Evolutionary conservation across 2,888 invertebrate species (phyloP), one percentile per base, ranked within the genome.

Genomic region (Phalera bucephala): DNA sequence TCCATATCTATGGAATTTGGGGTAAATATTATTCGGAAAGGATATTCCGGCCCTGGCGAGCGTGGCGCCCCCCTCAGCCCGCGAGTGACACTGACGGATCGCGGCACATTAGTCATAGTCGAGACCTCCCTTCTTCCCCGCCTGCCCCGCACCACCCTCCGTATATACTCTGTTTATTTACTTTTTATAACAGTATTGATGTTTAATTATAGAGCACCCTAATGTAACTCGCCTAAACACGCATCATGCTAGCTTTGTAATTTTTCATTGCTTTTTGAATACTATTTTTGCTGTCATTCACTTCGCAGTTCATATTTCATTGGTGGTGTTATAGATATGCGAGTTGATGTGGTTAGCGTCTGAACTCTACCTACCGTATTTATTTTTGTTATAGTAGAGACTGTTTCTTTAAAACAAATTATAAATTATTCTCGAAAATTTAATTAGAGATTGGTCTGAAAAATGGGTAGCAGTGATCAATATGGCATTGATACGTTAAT

Each of bases 41-140:
- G 80, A 82, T 80, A 77, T 70, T 42, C 75, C 84, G 83, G 68
- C 83, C 82, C 88, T 86, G 86, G 78, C 65, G 70, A 76, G 64
- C 74, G 73, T 75, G 69, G 80, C 78, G 77, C 80, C 80, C 83
- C 79, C 80, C 71, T 71, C 74, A 69, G 64, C 72, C 82, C 81
- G 76, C 80, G 79, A 83, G 77, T 85, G 93, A 92, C 93, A 92
- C 91, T 93, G 93, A 93, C 92, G 91, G 91, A 93, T 93, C 91
- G 92, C 80, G 86, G 79, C 78, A 86, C 90, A 93, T 93, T 93
- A 92, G 92, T 93, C 93, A 93, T 93, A 92, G 91, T 91, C 89
- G 86, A 79, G 80, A 75, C 86, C 84, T 76, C 80, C 64, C 65
- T 53, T 10, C 49, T 49, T 54, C 71, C 52, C 66, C 83, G 84